phyloP scores from a whole-genome alignment of 2,113 vertebrate genomes.

The Muscicapa adusta region DNA sequence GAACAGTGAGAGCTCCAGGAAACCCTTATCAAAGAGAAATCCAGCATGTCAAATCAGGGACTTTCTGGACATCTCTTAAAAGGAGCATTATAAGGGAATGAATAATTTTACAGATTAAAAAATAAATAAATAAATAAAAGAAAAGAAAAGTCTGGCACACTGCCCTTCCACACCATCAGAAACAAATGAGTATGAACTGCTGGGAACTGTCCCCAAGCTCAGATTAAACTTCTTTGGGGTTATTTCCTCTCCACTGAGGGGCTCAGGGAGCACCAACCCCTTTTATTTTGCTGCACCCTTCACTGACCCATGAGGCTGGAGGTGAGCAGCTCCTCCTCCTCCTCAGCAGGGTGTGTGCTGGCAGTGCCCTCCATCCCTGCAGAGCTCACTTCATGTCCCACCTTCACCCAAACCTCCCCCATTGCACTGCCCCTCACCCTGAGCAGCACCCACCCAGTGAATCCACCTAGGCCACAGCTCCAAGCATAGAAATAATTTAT shows the following conservation, averaged over 20 bases:
- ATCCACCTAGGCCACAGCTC: rapidly evolving
- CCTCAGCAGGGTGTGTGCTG: neutral
- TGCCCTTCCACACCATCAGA: neutral
- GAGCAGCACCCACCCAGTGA: neutral
- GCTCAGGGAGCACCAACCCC: neutral
- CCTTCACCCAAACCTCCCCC: neutral
- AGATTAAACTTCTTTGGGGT: neutral
- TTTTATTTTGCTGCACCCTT: neutral
- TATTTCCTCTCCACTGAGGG: neutral
- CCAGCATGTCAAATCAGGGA: neutral
- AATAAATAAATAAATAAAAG: neutral
- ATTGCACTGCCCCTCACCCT: rapidly evolving
- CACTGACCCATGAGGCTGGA: neutral
- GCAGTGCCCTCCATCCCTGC: neutral
- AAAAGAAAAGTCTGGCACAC: rapidly evolving
- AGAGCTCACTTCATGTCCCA: rapidly evolving
- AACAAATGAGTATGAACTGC: neutral
- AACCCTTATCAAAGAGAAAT: neutral
- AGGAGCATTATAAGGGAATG: neutral
- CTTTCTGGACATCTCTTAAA: neutral
- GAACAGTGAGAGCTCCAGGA: neutral
- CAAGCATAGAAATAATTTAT: neutral
- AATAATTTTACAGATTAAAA: neutral
- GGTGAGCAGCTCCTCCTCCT: neutral
- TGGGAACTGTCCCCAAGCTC: neutral